Base-by-base conservation (phyloP, 2,113 vertebrate genomes). In the Oenanthe oenanthe region DNA sequence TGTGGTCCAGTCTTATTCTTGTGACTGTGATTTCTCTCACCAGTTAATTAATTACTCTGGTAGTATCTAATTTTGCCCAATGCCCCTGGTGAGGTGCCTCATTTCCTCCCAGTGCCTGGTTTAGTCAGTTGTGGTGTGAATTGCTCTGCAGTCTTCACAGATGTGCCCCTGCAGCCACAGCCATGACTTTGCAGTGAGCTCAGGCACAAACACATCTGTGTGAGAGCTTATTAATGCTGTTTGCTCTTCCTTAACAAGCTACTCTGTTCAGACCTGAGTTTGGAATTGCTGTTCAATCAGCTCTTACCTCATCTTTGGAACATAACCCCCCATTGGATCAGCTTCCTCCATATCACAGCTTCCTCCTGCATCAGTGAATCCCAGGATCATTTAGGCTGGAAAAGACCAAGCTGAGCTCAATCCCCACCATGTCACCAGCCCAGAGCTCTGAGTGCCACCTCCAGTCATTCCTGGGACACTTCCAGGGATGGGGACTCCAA, bases 91-190 rank as follows among this genome's bases (percentile, higher is more conserved):
- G 80, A 47, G 48, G 34, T 2, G 5, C 40, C 9, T 51, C 18
- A 1, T 62, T 70, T 67, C 47, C 51, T 66, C 1, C 4, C 4
- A 1, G 28, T 21, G 10, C 25, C 9, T 0, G 4, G 7, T 72
- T 50, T 50, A 38, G 67, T 72, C 43, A 32, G 58, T 6, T 2
- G 16, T 60, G 22, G 12, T 17, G 47, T 62, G 28, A 40, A 12
- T 43, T 0, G 0, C 21, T 31, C 3, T 42, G 32, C 42, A 45
- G 3, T 0, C 0, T 26, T 48, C 40, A 22, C 42, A 31, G 58
- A 4, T 25, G 34, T 53, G 48, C 7, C 18, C 13, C 26, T 14
- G 31, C 7, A 26, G 51, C 31, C 62, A 24, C 58, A 75, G 36
- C 40, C 18, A 0, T 26, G n/a, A 6, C 28, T 34, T 22, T 48